These are phyloP conservation scores for Grallaria varia DNA, from an alignment of 2,113 vertebrate genomes.

Conservation along the genomic window DNA sequence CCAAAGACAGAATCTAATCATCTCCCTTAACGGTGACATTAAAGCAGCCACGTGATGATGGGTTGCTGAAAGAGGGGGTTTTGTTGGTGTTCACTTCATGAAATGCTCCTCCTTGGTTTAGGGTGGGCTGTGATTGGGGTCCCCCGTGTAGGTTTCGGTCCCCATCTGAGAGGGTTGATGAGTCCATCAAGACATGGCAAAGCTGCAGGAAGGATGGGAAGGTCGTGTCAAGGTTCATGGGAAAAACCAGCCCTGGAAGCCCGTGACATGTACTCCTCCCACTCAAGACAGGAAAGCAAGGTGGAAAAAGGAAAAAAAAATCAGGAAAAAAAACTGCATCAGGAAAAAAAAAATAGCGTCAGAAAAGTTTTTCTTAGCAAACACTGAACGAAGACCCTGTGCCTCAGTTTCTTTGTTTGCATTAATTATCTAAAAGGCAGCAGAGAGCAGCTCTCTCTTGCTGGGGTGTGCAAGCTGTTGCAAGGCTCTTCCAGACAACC, in stretches of 20 bases:
- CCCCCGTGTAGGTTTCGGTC: rapidly evolving
- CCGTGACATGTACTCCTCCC: rapidly evolving
- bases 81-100: background rate
- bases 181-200: rapidly evolving
- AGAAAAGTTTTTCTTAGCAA: background rate
- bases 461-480: background rate
- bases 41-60: background rate
- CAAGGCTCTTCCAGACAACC: background rate
- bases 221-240: rapidly evolving
- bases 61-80: background rate
- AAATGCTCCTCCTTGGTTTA: background rate
- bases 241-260: background rate
- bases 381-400: rapidly evolving
- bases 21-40: background rate
- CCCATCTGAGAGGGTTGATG: rapidly evolving
- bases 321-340: background rate
- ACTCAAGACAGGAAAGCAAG: background rate
- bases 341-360: background rate
- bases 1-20: background rate
- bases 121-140: background rate
- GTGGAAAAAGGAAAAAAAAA: background rate
- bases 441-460: background rate
- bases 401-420: background rate
- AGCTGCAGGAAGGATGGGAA: background rate
- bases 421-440: background rate